Percentiles rank a stretch among this genome's conserved stretches.
phyloP scores from a whole-genome alignment of 2,113 vertebrate species.

The Nyctibius bracteatus region DNA sequence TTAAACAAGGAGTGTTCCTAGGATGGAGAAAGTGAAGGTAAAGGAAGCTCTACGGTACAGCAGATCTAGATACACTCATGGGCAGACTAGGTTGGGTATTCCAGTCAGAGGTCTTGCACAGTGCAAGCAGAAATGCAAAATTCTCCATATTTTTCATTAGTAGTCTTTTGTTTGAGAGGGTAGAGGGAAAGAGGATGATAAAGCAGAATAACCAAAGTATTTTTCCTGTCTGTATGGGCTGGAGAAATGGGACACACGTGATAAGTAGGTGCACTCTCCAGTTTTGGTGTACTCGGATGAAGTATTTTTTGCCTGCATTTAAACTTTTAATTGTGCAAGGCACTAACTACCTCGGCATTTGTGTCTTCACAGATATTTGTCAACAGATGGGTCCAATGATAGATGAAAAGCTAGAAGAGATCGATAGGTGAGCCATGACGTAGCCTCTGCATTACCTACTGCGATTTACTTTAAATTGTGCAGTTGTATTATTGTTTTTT shows the following conservation, averaged over 20 bases:
- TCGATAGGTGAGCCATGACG: slow-evolving; percentile 83
- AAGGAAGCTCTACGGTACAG: not conserved
- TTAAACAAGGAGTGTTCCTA: not conserved
- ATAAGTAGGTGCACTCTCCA: not conserved
- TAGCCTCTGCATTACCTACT: not conserved
- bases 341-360: not conserved
- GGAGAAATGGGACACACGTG: not conserved
- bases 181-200: not conserved
- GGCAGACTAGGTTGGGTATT: not conserved
- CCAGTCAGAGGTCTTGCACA: not conserved
- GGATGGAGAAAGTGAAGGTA: not conserved
- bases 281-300: not conserved
- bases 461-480: not conserved
- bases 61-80: not conserved
- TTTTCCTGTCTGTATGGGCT: not conserved
- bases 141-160: not conserved
- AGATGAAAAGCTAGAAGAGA: slow-evolving; percentile 93
- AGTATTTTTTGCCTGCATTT: not conserved
- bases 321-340: not conserved
- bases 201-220: not conserved
- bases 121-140: not conserved
- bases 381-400: slow-evolving; percentile 98
- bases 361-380: slow-evolving; percentile 84
- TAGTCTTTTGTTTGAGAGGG: not conserved
- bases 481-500: not conserved